A percentile compares a stretch with the other conserved stretches of the same genome.
phyloP scores from a whole-genome alignment of 2,797 vertebrate genomes.

The Australoheros facetus region DNA sequence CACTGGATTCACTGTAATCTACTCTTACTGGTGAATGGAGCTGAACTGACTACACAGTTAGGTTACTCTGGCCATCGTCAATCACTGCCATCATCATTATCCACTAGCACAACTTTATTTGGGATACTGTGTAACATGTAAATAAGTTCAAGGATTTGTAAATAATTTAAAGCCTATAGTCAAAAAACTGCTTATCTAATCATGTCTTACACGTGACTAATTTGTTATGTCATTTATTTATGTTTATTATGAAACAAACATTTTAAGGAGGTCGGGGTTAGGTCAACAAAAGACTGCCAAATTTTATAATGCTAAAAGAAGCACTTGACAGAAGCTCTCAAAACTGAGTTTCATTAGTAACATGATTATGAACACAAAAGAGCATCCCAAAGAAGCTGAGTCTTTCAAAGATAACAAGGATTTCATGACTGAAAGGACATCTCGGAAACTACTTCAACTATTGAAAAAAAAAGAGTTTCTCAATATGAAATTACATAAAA shows the following conservation, averaged over 20 bases:
- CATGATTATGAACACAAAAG: background rate
- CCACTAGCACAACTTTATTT: background rate
- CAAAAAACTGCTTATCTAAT: background rate
- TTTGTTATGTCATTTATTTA: background rate
- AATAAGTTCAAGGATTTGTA: background rate
- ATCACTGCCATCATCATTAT: background rate
- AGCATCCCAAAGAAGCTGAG: background rate
- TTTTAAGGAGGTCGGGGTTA: rapidly evolving
- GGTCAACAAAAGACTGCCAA: background rate
- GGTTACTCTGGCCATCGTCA: background rate
- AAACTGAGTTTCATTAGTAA: background rate
- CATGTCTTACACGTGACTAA: background rate
- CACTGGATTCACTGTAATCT: background rate
- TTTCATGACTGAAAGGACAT: background rate
- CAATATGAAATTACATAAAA: background rate
- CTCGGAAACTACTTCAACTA: background rate
- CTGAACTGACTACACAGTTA: too few relatives aligned
- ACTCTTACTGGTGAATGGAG: background rate
- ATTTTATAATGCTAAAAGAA: background rate
- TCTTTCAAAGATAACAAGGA: background rate
- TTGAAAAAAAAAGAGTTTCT: background rate
- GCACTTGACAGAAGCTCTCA: background rate
- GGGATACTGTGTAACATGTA: background rate
- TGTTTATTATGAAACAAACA: background rate
- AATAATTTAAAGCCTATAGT: too few relatives aligned